These are phyloP conservation scores for Bovichtus diacanthus DNA, from an alignment of 2,797 vertebrate genomes.

Conservation along the genomic window DNA sequence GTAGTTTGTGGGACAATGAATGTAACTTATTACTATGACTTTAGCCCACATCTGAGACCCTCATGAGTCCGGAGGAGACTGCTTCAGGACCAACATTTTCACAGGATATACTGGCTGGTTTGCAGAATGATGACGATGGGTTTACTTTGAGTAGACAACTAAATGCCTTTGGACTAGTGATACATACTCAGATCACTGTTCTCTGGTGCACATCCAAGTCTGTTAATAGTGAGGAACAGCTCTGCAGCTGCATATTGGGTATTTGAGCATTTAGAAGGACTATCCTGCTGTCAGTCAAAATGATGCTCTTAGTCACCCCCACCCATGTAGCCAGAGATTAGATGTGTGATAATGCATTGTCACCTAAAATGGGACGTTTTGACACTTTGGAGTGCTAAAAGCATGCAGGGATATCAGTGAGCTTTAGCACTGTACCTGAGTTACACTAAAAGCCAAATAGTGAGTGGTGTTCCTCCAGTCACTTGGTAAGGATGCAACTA, in stretches of 20 bases:
- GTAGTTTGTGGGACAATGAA: neutral
- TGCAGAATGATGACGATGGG: neutral
- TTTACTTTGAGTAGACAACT: conserved; percentile 7
- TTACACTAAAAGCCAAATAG: conserved; percentile 62
- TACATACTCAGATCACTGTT: conserved; percentile 9
- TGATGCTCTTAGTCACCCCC: conserved; percentile 53
- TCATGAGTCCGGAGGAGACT: neutral
- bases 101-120: conserved; percentile 17
- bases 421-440: conserved; percentile 43
- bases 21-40: neutral
- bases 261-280: conserved; percentile 33
- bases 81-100: neutral
- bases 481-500: conserved; percentile 16
- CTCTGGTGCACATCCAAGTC: conserved; percentile 19
- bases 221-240: neutral
- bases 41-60: neutral
- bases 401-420: conserved; percentile 64
- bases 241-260: conserved; percentile 10
- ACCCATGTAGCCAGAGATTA: conserved; percentile 56
- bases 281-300: conserved; percentile 37
- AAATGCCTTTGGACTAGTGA: conserved; percentile 4
- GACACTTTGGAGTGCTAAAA: conserved; percentile 85
- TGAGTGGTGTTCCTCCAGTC: conserved; percentile 20
- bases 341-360: conserved; percentile 77
- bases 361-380: conserved; percentile 78